These are phyloP conservation scores for Protaetia brevitarsis DNA, from an alignment of 1,140 invertebrate species.

Conservation along the genomic window DNA sequence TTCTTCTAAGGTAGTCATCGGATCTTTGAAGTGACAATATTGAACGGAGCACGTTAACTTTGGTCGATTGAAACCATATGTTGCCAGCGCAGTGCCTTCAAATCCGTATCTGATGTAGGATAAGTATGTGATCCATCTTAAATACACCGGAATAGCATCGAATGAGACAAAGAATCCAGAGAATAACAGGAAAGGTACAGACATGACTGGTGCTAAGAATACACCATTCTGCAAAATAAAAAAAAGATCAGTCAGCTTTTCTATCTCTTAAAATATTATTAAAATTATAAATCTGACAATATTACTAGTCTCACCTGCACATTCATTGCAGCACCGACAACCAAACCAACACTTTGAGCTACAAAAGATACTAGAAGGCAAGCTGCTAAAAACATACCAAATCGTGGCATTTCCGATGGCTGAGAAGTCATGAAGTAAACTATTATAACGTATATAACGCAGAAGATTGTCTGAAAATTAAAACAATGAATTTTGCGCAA, in stretches of 20 bases:
- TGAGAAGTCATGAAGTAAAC: constrained; percentile 95
- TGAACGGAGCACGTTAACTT: constrained; percentile 74
- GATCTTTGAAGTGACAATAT: constrained; percentile 88
- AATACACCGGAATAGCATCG: constrained; percentile 90
- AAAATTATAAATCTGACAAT: neutral
- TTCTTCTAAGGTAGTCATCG: constrained; percentile 86
- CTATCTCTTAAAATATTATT: neutral
- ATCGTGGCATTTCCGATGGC: constrained; percentile 77
- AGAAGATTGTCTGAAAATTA: constrained; percentile 74
- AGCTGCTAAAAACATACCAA: constrained; percentile 84
- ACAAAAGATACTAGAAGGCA: constrained; percentile 91
- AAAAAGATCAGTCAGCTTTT: neutral
- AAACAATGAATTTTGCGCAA: constrained; percentile 26
- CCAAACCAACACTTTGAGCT: constrained; percentile 90
- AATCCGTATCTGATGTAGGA: constrained; percentile 96
- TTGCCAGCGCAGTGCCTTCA: constrained; percentile 90
- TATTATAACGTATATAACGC: constrained; percentile 87
- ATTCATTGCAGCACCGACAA: constrained; percentile 93
- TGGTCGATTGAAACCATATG: constrained; percentile 81
- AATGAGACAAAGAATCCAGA: constrained; percentile 97
- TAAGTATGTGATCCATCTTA: constrained; percentile 93
- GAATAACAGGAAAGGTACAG: constrained; percentile 91
- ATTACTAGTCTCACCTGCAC: constrained; percentile 60
- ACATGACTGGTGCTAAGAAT: constrained; percentile 93
- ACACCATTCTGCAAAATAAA: constrained; percentile 76